Evolutionary conservation across 1,140 invertebrate genomes (phyloP).

Genomic region (Fopius arisanus): DNA sequence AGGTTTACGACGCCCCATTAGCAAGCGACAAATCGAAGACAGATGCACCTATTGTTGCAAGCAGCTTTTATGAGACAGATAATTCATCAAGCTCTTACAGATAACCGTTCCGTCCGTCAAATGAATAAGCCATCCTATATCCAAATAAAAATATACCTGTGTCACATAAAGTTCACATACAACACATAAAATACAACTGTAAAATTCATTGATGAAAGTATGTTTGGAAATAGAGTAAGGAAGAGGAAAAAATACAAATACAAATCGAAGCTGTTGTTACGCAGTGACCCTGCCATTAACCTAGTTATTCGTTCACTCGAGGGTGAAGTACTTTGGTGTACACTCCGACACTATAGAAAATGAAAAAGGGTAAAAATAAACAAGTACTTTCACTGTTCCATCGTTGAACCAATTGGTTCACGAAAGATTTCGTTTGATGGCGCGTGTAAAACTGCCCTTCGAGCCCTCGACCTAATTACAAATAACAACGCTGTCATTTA

Average conservation of each 20-base stretch:
- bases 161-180: constrained; percentile 16
- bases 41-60: constrained; percentile 24
- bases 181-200: constrained; percentile 6
- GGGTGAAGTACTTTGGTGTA: not conserved
- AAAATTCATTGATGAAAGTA: constrained; percentile 8
- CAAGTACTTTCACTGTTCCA: not conserved
- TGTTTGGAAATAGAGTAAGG: not conserved
- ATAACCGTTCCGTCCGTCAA: not conserved
- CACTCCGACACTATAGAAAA: not conserved
- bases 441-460: not conserved
- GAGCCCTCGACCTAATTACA: constrained; percentile 7
- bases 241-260: constrained; percentile 16
- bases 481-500: constrained; percentile 14
- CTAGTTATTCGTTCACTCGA: constrained; percentile 14
- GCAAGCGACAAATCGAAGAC: constrained; percentile 23
- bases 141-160: constrained; percentile 16
- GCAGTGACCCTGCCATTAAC: not conserved
- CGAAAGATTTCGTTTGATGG: constrained; percentile 2
- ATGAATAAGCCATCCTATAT: not conserved
- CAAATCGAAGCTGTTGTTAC: constrained; percentile 22
- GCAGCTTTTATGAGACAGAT: constrained; percentile 23
- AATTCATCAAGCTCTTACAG: constrained; percentile 18
- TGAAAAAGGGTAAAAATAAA: not conserved
- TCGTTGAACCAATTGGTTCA: not conserved
- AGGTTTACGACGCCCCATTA: constrained; percentile 6